Percentiles rank a stretch among this genome's conserved stretches.
Evolutionary conservation across 2,113 vertebrate species (phyloP).

Genomic region (Dryoscopus gambensis): DNA sequence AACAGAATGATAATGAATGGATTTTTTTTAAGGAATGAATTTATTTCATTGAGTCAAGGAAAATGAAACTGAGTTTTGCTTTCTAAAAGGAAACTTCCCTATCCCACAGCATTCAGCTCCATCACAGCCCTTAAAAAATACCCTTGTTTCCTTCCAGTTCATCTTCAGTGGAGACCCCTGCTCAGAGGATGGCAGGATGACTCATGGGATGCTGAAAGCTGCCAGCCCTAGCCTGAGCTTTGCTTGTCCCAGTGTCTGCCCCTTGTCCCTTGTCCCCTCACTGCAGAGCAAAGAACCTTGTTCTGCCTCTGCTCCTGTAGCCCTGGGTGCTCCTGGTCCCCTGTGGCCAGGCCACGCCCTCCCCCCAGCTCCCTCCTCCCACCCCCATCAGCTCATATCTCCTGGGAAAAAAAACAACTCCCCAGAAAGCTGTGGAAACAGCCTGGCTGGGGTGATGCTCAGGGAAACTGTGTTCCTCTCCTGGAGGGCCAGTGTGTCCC

Average conservation of each 20-base stretch:
- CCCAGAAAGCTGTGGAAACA: neutral
- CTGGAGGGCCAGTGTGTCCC: neutral
- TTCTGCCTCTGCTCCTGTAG: neutral
- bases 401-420: neutral
- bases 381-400: neutral
- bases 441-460: neutral
- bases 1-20: neutral
- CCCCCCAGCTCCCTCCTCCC: neutral
- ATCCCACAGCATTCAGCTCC: accelerated
- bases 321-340: neutral
- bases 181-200: accelerated
- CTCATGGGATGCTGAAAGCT: accelerated
- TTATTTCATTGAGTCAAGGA: neutral
- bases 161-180: neutral
- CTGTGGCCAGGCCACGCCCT: neutral
- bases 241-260: neutral
- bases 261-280: no score
- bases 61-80: neutral
- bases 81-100: neutral
- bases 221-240: neutral
- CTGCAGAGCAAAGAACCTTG: neutral
- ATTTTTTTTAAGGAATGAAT: neutral
- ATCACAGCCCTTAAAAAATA: neutral
- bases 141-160: neutral
- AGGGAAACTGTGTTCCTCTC: neutral